These are phyloP conservation scores for Drosophila burlai DNA, from an alignment of 1,140 invertebrate species.

Conservation along the genomic window DNA sequence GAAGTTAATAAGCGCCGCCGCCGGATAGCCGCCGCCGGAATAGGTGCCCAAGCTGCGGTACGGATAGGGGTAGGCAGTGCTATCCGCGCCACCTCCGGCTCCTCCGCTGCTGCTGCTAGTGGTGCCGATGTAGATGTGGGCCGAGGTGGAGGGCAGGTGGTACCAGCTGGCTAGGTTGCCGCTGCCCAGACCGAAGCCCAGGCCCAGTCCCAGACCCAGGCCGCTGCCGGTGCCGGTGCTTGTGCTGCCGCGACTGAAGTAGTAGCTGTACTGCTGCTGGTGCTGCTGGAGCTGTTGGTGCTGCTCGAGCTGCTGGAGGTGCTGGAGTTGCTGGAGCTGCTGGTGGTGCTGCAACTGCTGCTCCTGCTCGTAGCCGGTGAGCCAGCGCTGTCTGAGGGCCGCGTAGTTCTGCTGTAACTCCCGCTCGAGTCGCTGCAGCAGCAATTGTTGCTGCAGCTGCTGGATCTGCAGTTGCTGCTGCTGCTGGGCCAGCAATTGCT, in stretches of 20 bases:
- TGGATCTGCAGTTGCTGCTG: slow-evolving; percentile 78
- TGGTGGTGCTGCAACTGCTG: slow-evolving; percentile 52
- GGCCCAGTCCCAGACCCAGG: slow-evolving; percentile 65
- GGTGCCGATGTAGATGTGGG: slow-evolving; percentile 73
- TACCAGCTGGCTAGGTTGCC: slow-evolving; percentile 75
- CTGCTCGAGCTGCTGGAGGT: slow-evolving; percentile 43
- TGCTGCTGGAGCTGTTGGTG: slow-evolving; percentile 52
- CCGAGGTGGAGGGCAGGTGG: slow-evolving; percentile 74
- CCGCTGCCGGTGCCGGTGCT: slow-evolving; percentile 56
- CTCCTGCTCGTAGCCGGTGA: slow-evolving; percentile 51
- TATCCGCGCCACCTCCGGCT: slow-evolving; percentile 11
- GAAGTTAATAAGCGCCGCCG: slow-evolving; percentile 75
- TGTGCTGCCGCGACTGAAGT: slow-evolving; percentile 55
- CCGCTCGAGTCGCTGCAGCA: slow-evolving; percentile 78
- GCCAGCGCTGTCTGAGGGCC: slow-evolving; percentile 62
- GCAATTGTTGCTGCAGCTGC: slow-evolving; percentile 76
- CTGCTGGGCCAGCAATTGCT: slow-evolving; percentile 75
- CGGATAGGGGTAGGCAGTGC: slow-evolving; percentile 55
- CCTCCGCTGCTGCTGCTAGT: slow-evolving; percentile 51
- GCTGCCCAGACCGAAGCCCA: slow-evolving; percentile 77
- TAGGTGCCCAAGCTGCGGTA: slow-evolving; percentile 61
- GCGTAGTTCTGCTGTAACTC: slow-evolving; percentile 71
- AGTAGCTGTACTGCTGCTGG: slow-evolving; percentile 57
- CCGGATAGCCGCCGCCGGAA: slow-evolving; percentile 71
- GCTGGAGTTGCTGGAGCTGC: slow-evolving; percentile 57